Base-by-base conservation (phyloP, 2,113 vertebrate species). In the Vicugna pacos region DNA sequence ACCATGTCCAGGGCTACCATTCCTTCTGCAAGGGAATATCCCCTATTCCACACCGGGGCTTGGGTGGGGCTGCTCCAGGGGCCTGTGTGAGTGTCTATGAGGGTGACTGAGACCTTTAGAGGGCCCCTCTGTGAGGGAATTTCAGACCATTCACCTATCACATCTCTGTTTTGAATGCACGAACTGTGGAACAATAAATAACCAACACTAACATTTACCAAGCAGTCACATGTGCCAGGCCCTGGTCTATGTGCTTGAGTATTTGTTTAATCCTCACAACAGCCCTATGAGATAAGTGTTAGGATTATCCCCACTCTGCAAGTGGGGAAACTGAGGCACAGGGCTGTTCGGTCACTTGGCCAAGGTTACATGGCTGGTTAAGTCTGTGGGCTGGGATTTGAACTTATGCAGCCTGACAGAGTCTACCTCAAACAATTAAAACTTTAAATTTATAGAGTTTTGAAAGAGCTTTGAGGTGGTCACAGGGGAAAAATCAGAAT, bases 81-180 rank as follows among this genome's bases (percentile, higher is more conserved):
- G 32, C 17, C 98, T 97, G 79, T 98, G 97, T 98, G 98, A 48
- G 96, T 96, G 50, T 97, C 97, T 94, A 98, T 98, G 79, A 98
- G 98, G 65, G 98, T 97, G 75, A 98, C 98, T 82, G 95, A 84
- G n/a, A 60, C 48, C 56, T 72, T 11, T 4, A 11, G 13, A 32
- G 72, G 28, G n/a, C 3, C 58, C 58, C 85, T 76, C 3, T 64
- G 42, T 13, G n/a, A 79, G 38, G 32, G 42, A 48, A 65, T 8
- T 50, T 76, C 64, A 58, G 60, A 35, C 38, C 67, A 80, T 2
- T 80, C 11, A 15, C 16, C 38, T 22, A 24, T 6, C 14, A 38
- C 7, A 28, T 11, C 73, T 62, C 75, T 75, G 46, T 83, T 85
- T 60, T 76, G 32, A 72, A 86, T 1, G 6, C 8, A 32, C 22